These are phyloP conservation scores for Caenorhabditis zanzibari DNA, from an alignment of 2,888 invertebrate genomes.

Conservation along the genomic window DNA sequence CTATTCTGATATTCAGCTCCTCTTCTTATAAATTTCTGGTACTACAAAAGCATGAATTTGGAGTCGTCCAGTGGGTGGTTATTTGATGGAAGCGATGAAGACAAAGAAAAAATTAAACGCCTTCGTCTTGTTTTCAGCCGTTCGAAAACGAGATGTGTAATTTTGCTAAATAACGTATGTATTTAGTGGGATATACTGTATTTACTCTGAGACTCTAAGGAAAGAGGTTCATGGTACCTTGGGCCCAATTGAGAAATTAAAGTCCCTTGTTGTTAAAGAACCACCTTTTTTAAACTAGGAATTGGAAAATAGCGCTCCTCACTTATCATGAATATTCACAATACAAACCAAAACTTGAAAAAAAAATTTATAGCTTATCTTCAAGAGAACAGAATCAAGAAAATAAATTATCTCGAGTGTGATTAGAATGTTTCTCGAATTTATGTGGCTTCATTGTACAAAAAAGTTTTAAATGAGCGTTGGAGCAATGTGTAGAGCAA, in stretches of 20 bases:
- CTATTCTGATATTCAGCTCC: background rate
- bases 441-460: constrained; percentile 31
- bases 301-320: too few relatives aligned
- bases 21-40: background rate
- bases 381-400: background rate
- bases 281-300: too few relatives aligned
- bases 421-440: background rate
- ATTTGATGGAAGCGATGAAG: constrained; percentile 11
- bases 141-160: too few relatives aligned
- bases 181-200: too few relatives aligned
- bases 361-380: too few relatives aligned
- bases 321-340: too few relatives aligned
- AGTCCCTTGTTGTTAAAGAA: too few relatives aligned
- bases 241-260: too few relatives aligned
- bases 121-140: background rate
- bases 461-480: constrained; percentile 25
- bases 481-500: constrained; percentile 34
- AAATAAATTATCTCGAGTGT: background rate
- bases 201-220: too few relatives aligned
- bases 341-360: too few relatives aligned
- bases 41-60: background rate
- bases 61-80: background rate
- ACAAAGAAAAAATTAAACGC: constrained; percentile 10
- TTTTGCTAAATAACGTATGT: too few relatives aligned
- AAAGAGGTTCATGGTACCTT: too few relatives aligned